phyloP scores from a whole-genome alignment of 2,797 vertebrate species.

The Falco cherrug region DNA sequence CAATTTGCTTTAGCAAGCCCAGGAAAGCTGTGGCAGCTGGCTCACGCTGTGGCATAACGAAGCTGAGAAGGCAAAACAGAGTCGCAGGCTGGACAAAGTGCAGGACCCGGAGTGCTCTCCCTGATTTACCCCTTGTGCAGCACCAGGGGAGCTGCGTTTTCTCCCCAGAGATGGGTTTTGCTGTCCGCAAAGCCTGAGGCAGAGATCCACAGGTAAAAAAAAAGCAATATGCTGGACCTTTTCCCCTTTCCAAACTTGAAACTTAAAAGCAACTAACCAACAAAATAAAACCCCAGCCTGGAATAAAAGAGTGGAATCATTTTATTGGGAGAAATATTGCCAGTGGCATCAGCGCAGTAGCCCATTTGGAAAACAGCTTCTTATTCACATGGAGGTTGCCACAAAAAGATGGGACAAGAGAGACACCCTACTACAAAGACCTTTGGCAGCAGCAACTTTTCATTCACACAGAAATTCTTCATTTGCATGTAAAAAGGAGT shows the following conservation, averaged over 20 bases:
- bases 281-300: neutral
- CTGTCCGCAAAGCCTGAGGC: neutral
- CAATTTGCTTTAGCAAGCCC: neutral
- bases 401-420: neutral
- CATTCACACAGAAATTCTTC: neutral
- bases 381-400: neutral
- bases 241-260: neutral
- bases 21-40: neutral
- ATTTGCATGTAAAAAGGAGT: conserved; percentile 14
- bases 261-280: neutral
- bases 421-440: neutral
- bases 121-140: neutral
- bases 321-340: neutral
- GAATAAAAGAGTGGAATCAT: neutral
- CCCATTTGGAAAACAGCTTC: neutral
- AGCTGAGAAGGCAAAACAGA: neutral
- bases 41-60: neutral
- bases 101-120: neutral
- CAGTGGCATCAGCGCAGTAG: neutral
- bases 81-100: neutral
- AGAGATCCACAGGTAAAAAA: neutral
- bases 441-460: neutral
- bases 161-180: neutral
- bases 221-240: neutral
- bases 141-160: neutral